phyloP scores from a whole-genome alignment of 2,113 vertebrate species.

The Catagonus wagneri region DNA sequence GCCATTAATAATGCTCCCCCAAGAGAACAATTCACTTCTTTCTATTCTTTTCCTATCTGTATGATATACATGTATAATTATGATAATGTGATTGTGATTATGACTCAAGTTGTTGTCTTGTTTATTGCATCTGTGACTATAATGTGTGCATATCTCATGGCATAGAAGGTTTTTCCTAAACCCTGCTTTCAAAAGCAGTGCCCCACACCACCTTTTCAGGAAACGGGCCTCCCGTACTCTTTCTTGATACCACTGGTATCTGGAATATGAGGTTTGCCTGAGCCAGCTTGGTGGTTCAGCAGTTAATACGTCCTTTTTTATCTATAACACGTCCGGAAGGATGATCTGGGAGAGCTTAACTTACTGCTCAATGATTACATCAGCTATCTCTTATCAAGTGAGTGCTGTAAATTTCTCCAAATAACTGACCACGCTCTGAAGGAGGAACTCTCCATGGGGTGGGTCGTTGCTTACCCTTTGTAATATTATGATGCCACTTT shows the following conservation, averaged over 20 bases:
- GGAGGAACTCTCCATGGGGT: not conserved
- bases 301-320: not conserved
- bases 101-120: not conserved
- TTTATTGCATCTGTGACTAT: not conserved
- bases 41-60: not conserved
- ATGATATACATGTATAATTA: not conserved
- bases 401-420: not conserved
- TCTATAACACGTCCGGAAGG: not conserved
- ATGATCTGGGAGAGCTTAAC: not conserved
- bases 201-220: not conserved
- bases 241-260: not conserved
- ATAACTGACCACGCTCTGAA: not conserved
- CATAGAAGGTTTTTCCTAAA: conserved; percentile 34
- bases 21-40: not conserved
- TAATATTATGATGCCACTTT: conserved; percentile 20
- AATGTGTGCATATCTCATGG: not conserved
- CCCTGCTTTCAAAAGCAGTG: not conserved
- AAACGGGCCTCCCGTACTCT: not conserved
- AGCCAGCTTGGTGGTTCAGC: not conserved
- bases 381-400: not conserved
- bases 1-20: not conserved
- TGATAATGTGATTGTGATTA: not conserved
- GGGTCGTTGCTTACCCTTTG: not conserved
- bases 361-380: not conserved
- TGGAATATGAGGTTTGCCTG: not conserved